phyloP scores from a whole-genome alignment of 30 jellyfish, hydroid and myxozoan genomes.

The Euphysa ruthae region DNA sequence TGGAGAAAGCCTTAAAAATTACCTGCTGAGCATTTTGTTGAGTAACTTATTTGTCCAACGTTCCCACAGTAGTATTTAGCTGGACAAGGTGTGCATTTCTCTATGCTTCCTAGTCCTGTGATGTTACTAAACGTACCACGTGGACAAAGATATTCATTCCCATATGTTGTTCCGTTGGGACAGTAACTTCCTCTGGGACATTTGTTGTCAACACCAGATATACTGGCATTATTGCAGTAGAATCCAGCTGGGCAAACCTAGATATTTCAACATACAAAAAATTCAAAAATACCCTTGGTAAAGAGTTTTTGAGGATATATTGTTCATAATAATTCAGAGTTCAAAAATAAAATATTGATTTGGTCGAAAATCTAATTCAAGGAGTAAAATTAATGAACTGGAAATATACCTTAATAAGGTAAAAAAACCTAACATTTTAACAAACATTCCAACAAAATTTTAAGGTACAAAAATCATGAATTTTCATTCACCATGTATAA shows the following conservation, averaged over 20 bases:
- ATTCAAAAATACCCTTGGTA: not conserved
- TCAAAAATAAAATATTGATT: no score
- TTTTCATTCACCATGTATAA: no score
- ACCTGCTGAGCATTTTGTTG: conserved; percentile 86
- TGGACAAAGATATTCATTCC: conserved; percentile 72
- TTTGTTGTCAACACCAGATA: conserved; percentile 45
- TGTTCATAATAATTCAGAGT: no score
- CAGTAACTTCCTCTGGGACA: conserved; percentile 96
- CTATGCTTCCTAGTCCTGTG: conserved; percentile 48
- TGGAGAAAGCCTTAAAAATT: not conserved
- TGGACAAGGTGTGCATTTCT: conserved; percentile 90
- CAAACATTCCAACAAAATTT: no score
- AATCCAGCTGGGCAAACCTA: conserved; percentile 92
- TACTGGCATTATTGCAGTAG: conserved; percentile 65
- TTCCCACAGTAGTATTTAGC: conserved; percentile 74
- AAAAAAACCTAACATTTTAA: no score
- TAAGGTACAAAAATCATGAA: no score
- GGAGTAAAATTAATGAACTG: no score
- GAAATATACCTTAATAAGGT: no score
- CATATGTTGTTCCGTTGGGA: conserved; percentile 77
- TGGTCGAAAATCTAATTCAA: no score
- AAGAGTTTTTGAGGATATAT: no score
- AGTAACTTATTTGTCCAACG: conserved; percentile 65
- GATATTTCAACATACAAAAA: not conserved
- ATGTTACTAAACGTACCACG: conserved; percentile 86